Evolutionary conservation across 1,140 invertebrate species (phyloP).

Genomic region (Planococcus citri): DNA sequence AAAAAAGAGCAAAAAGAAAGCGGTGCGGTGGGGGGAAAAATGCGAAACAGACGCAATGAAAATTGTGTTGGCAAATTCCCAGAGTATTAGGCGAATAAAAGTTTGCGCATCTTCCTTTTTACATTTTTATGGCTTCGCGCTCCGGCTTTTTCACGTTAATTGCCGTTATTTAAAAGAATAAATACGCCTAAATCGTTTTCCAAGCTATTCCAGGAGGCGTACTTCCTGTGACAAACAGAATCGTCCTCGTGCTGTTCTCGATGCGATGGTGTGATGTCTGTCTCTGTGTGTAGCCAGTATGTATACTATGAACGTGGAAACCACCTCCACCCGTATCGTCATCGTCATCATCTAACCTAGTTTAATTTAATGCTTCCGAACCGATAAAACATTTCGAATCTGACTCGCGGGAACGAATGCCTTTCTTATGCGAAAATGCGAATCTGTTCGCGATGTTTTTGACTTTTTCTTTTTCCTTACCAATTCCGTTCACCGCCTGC

Average conservation of each 20-base stretch:
- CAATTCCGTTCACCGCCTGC: no score
- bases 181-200: constrained; percentile 18
- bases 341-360: neutral
- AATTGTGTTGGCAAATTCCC: constrained; percentile 15
- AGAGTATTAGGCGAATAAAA: constrained; percentile 16
- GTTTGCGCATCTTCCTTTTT: constrained; percentile 12
- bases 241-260: neutral
- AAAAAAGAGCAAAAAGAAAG: neutral
- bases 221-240: constrained; percentile 6
- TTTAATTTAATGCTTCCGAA: constrained; percentile 3
- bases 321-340: no score
- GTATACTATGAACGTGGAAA: neutral
- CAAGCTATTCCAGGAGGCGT: neutral
- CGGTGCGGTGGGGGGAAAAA: no score
- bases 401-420: neutral
- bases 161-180: constrained; percentile 14
- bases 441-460: no score
- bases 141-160: constrained; percentile 15
- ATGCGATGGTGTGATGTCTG: no score
- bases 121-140: constrained; percentile 12
- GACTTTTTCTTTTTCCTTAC: no score
- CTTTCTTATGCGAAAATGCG: no score
- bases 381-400: neutral
- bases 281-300: neutral
- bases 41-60: constrained; percentile 11